phyloP scores from a whole-genome alignment of 2,888 invertebrate genomes.

The Allophyes oxyacanthae region DNA sequence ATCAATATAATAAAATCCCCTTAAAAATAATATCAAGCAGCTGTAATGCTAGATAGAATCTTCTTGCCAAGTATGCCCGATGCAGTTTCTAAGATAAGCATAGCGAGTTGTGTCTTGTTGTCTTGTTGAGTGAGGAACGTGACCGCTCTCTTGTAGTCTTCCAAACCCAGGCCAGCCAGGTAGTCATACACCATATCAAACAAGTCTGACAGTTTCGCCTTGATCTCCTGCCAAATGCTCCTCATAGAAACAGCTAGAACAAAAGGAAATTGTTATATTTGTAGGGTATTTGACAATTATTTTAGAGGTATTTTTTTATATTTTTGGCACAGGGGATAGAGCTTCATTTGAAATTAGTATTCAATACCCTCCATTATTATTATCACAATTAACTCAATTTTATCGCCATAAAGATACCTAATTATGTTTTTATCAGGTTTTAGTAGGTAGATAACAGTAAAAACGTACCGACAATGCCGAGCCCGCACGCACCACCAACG shows the following conservation, averaged over 20 bases:
- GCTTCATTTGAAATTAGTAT: too few species aligned
- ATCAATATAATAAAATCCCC: too few species aligned
- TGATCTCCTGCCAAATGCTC: conserved; percentile 79
- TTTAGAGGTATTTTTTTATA: too few species aligned
- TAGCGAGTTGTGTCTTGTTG: conserved; percentile 67
- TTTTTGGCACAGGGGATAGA: too few species aligned
- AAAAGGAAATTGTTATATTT: conserved; percentile 10
- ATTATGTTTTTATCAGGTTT: too few species aligned
- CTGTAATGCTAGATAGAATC: conserved; percentile 72
- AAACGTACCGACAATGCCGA: conserved; percentile 79
- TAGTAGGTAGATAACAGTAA: too few species aligned
- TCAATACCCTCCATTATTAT: too few species aligned
- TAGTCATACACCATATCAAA: conserved; percentile 83
- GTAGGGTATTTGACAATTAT: conserved; percentile 7
- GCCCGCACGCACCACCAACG: conserved; percentile 80
- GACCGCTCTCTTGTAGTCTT: conserved; percentile 76
- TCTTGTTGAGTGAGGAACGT: conserved; percentile 66
- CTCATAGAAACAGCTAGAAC: conserved; percentile 79
- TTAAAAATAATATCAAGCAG: conserved; percentile 46
- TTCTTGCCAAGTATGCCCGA: conserved; percentile 75
- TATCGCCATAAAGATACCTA: too few species aligned
- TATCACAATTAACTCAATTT: too few species aligned
- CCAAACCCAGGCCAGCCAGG: conserved; percentile 76
- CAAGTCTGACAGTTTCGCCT: conserved; percentile 70
- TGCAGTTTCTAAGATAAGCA: conserved; percentile 73